Conservation (phyloP, 2,888 invertebrate species). For the Carcina quercana region DNA sequence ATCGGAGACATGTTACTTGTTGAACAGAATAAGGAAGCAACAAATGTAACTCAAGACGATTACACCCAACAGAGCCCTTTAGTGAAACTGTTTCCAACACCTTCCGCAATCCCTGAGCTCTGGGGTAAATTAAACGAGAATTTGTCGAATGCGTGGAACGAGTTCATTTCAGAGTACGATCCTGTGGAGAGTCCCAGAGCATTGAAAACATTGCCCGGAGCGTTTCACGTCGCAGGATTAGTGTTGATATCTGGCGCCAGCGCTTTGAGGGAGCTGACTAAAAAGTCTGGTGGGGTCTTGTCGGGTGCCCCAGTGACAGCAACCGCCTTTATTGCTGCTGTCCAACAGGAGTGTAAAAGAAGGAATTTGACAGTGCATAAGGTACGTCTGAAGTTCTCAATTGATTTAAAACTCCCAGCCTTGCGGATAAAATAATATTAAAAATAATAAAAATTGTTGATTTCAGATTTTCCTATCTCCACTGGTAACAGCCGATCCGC, state of each 20-base stretch:
- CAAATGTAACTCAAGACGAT: constrained; percentile 38
- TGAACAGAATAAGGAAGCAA: constrained; percentile 50
- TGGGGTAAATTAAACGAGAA: constrained; percentile 80
- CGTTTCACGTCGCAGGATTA: constrained; percentile 77
- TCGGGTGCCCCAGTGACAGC: constrained; percentile 58
- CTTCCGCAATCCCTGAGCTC: constrained; percentile 78
- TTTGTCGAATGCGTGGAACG: constrained; percentile 85
- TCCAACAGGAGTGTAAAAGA: constrained; percentile 53
- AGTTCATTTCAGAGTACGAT: constrained; percentile 85
- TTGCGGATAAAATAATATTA: background rate
- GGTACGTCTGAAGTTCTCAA: constrained; percentile 25
- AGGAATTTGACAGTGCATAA: constrained; percentile 54
- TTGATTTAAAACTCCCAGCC: background rate
- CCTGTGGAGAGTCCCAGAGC: constrained; percentile 82
- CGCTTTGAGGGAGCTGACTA: constrained; percentile 76
- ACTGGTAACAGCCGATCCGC: constrained; percentile 52
- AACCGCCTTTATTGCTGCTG: constrained; percentile 50
- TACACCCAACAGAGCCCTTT: constrained; percentile 56
- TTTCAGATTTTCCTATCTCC: constrained; percentile 58
- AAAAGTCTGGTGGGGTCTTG: constrained; percentile 40
- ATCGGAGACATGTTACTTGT: constrained; percentile 84
- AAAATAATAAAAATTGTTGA: background rate
- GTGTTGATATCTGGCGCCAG: constrained; percentile 78
- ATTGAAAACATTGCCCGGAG: constrained; percentile 73
- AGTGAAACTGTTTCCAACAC: constrained; percentile 72